Conservation (phyloP, 1,140 invertebrate species). For the Orchestia grillus region DNA sequence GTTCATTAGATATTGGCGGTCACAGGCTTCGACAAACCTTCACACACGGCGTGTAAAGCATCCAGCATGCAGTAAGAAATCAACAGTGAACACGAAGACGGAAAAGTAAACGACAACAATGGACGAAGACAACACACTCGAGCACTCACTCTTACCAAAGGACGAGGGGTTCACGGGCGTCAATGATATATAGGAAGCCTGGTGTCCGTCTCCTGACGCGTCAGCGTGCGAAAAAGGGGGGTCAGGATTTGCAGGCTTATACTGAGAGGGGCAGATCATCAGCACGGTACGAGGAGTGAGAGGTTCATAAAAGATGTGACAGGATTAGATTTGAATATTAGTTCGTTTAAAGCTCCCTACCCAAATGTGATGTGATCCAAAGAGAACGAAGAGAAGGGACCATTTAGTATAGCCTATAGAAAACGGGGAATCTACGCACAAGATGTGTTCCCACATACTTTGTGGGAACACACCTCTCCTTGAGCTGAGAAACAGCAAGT, state of each 20-base stretch:
- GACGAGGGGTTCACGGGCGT: slow-evolving; percentile 46
- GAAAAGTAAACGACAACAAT: background rate
- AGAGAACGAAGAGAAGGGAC: background rate
- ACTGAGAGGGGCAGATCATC: too few species aligned
- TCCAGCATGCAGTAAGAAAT: background rate
- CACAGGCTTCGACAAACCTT: background rate
- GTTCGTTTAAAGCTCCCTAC: too few species aligned
- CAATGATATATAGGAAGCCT: slow-evolving; percentile 50
- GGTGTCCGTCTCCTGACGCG: slow-evolving; percentile 32
- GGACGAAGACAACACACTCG: background rate
- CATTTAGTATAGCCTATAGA: background rate
- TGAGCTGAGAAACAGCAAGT: too few species aligned
- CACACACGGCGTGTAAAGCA: background rate
- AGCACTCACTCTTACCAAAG: slow-evolving; percentile 46
- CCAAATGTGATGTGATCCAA: too few species aligned
- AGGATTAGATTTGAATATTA: too few species aligned
- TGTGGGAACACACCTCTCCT: too few species aligned
- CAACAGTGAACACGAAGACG: background rate
- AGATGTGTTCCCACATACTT: background rate
- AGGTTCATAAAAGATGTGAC: too few species aligned
- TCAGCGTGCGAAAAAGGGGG: slow-evolving; percentile 16
- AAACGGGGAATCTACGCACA: background rate
- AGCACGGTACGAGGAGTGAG: too few species aligned
- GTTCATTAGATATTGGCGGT: background rate
- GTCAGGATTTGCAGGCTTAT: background rate